Base-by-base conservation (phyloP, 2,797 vertebrate species). In the Todus mexicanus region DNA sequence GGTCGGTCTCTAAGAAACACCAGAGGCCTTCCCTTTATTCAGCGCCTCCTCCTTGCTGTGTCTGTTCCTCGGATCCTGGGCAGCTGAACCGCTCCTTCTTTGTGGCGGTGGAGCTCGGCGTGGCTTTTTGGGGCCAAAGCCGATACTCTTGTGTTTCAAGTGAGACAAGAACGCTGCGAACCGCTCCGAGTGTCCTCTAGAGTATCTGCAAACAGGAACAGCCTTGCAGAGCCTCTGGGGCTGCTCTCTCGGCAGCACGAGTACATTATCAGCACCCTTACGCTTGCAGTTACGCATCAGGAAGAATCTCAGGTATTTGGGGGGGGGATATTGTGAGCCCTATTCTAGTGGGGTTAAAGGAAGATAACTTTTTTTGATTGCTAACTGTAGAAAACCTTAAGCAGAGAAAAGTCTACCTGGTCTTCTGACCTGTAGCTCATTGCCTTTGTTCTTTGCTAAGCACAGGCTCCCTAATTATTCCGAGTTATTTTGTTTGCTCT, bases 241-340 rank as follows among this genome's bases (percentile, higher is more conserved):
- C 45, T 72, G 51, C 48, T 51, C 27, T 54, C 45, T 50, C 2
- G 0, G 3, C 43, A 84, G 65, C 57, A 54, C 10, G 65, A 72
- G 33, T 23, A n/a, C 71, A 17, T 54, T 42, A 12, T n/a, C 37
- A 26, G 51, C 78, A 43, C 35, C 27, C 68, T 88, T 40, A 21
- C 73, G 60, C 73, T 93, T 92, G 80, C 56, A 90, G 10, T 88
- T 88, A n/a, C 0, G 1, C 40, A 22, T n/a, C 1, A 6, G 25
- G 53, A 90, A 84, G 86, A 81, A 91, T 92, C 37, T 76, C 63
- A 38, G 89, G 59, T 59, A 66, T 92, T 92, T 85, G 75, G n/a
- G n/a, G n/a, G n/a, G n/a, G n/a, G n/a, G 35, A 48, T 80, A 71
- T 19, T 45, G 10, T 48, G 54, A 33, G 33, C 63, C 47, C 33